These are phyloP conservation scores for Masticophis lateralis DNA, from an alignment of 2,797 vertebrate genomes.

Conservation along the genomic window DNA sequence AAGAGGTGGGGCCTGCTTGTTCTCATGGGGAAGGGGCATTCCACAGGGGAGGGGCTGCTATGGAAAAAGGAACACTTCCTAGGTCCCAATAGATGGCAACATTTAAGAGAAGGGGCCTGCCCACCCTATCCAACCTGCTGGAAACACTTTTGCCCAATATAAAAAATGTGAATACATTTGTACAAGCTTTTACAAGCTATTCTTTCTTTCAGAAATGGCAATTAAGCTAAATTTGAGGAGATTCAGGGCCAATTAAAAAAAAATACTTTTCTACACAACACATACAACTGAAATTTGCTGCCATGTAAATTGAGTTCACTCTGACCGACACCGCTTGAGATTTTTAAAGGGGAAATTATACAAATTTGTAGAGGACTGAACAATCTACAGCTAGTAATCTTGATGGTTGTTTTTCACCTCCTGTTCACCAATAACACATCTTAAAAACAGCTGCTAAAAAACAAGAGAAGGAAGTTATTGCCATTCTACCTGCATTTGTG, in stretches of 20 bases:
- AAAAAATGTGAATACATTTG: not conserved
- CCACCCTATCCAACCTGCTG: not conserved
- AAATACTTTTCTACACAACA: not conserved
- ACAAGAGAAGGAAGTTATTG: not conserved
- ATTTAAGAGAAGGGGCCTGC: not conserved
- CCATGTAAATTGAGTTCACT: not conserved
- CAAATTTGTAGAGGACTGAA: not conserved
- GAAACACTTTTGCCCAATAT: not conserved
- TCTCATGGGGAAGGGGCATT: not conserved
- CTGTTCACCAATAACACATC: not conserved
- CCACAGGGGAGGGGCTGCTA: not conserved
- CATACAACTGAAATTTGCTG: not conserved
- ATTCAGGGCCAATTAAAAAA: not conserved
- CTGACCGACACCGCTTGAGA: not conserved
- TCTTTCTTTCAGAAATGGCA: not conserved
- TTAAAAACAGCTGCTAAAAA: not conserved
- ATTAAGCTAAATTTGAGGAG: not conserved
- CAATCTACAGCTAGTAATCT: not conserved
- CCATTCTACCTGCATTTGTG: not conserved
- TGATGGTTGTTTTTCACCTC: not conserved
- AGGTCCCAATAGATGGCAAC: not conserved
- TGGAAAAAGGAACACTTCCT: not conserved
- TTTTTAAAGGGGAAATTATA: not conserved
- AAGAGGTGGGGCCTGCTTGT: not conserved
- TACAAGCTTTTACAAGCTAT: not conserved